Conservation (phyloP, 2,888 invertebrate genomes). For the Hedychridium roseum region DNA sequence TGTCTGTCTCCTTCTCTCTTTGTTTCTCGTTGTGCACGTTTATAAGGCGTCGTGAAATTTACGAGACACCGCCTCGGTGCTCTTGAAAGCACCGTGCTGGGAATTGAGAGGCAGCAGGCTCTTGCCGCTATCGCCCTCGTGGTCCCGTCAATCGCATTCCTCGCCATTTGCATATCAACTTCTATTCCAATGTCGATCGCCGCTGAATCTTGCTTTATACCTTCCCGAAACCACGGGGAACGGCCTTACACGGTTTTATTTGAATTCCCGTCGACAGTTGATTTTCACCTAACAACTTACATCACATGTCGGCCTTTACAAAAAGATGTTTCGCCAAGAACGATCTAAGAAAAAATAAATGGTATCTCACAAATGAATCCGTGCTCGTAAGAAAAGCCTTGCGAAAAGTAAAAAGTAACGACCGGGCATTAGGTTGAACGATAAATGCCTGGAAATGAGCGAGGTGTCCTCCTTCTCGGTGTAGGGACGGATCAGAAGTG, state of each 20-base stretch:
- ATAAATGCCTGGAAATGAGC: slow-evolving; percentile 47
- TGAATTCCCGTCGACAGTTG: slow-evolving; percentile 50
- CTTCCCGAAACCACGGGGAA: too few relatives aligned
- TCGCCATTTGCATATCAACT: slow-evolving; percentile 15
- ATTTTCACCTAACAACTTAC: slow-evolving; percentile 45
- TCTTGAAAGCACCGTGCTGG: slow-evolving; percentile 32
- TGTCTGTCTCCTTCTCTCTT: slow-evolving; percentile 9
- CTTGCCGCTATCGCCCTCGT: slow-evolving; percentile 5
- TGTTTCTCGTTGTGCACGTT: too few relatives aligned
- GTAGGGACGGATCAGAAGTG: too few relatives aligned
- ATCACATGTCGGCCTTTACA: too few relatives aligned
- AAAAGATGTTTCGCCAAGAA: too few relatives aligned
- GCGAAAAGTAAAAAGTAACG: slow-evolving; percentile 48
- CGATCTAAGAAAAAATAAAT: too few relatives aligned
- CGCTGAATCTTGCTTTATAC: too few relatives aligned
- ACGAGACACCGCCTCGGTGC: slow-evolving; percentile 38
- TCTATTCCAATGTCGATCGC: too few relatives aligned
- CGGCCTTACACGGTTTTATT: slow-evolving; percentile 35
- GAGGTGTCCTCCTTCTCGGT: slow-evolving; percentile 15
- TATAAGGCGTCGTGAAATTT: slow-evolving; percentile 31
- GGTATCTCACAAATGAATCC: too few relatives aligned
- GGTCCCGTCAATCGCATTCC: slow-evolving; percentile 13
- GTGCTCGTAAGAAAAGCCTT: too few relatives aligned
- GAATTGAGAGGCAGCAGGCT: slow-evolving; percentile 37
- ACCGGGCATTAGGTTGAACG: slow-evolving; percentile 24